Percentiles rank a stretch among this genome's conserved stretches.
Evolutionary conservation across 2,888 invertebrate species (phyloP).

Genomic region (Volucella inflata): DNA sequence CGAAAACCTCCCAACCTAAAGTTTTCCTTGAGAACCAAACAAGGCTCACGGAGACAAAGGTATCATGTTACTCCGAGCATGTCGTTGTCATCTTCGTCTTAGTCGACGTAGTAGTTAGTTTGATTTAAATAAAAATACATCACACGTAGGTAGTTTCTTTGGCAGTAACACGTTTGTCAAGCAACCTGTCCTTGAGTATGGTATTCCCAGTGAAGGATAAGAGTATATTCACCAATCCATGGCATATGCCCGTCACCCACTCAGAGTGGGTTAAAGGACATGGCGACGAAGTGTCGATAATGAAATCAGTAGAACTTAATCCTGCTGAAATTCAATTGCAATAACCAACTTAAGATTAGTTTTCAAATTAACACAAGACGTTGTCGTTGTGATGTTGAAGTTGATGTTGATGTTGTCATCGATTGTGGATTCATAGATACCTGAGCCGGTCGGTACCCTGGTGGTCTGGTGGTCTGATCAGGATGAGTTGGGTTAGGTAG

Average conservation of each 20-base stretch:
- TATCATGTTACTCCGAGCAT: too few relatives aligned
- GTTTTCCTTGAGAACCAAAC: constrained; percentile 21
- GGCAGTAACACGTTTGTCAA: constrained; percentile 58
- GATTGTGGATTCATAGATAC: neutral
- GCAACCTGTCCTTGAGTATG: neutral
- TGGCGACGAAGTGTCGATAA: constrained; percentile 66
- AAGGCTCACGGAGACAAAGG: constrained; percentile 51
- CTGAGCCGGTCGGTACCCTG: neutral
- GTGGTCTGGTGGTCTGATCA: too few relatives aligned
- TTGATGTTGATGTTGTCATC: neutral
- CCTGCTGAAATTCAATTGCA: constrained; percentile 72
- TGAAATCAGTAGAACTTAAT: constrained; percentile 74
- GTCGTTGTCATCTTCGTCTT: too few relatives aligned
- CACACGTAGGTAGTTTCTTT: constrained; percentile 38
- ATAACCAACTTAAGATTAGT: constrained; percentile 75
- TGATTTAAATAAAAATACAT: constrained; percentile 70
- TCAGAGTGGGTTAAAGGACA: neutral
- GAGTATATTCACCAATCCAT: too few relatives aligned
- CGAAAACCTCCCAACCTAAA: neutral
- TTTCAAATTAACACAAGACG: constrained; percentile 75
- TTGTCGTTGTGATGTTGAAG: constrained; percentile 2
- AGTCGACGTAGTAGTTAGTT: constrained; percentile 50
- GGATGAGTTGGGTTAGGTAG: neutral
- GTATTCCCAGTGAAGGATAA: too few relatives aligned
- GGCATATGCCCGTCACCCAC: too few relatives aligned